Evolutionary conservation across 2,797 vertebrate species (phyloP).

Genomic region (Linurgus olivaceus): DNA sequence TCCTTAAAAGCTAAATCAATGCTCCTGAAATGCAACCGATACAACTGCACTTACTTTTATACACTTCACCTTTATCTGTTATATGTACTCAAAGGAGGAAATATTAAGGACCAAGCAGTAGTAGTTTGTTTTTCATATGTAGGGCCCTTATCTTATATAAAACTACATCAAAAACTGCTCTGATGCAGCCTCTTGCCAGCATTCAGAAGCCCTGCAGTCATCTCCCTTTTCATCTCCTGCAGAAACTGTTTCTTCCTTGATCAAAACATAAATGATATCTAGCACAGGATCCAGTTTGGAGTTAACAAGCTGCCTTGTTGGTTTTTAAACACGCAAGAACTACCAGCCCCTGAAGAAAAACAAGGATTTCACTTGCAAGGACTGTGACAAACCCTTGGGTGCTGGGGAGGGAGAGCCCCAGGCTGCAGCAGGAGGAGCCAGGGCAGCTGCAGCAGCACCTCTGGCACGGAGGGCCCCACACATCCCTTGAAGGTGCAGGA

Average conservation of each 20-base stretch:
- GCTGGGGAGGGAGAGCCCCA: not conserved
- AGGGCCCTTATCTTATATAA: not conserved
- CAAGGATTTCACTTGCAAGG: not conserved
- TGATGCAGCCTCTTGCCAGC: not conserved
- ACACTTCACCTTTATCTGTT: not conserved
- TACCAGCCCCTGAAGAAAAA: not conserved
- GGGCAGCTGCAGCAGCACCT: not conserved
- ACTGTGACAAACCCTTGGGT: not conserved
- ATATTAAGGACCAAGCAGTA: not conserved
- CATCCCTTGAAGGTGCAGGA: not conserved
- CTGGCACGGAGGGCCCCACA: not conserved
- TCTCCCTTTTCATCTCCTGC: constrained; percentile 46
- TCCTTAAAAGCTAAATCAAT: not conserved
- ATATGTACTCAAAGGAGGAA: not conserved
- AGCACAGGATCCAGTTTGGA: not conserved
- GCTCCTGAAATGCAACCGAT: not conserved
- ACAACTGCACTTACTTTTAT: not conserved
- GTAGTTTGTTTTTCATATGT: constrained; percentile 18
- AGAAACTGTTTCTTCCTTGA: constrained; percentile 53
- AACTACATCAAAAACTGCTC: constrained; percentile 62
- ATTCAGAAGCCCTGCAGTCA: constrained; percentile 19
- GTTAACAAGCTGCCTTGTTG: not conserved
- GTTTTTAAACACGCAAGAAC: not conserved
- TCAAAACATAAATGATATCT: constrained; percentile 34
- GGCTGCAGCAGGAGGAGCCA: not conserved